These are phyloP conservation scores for Laterallus jamaicensis DNA, from an alignment of 2,113 vertebrate species.

Conservation along the genomic window DNA sequence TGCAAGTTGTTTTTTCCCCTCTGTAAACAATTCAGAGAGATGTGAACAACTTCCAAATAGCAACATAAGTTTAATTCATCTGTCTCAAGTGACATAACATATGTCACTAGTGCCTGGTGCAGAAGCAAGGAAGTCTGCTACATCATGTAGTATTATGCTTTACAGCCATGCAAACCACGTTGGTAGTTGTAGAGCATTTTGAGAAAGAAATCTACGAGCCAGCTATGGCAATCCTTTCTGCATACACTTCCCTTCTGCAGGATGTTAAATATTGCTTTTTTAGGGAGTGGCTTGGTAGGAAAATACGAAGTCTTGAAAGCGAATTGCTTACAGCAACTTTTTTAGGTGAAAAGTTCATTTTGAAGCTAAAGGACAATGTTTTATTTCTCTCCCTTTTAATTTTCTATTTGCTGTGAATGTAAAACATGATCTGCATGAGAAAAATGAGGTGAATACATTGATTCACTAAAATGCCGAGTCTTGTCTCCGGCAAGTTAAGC, in stretches of 20 bases:
- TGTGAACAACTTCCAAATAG: conserved; percentile 60
- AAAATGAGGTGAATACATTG: background rate
- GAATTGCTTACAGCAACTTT: background rate
- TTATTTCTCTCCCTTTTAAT: background rate
- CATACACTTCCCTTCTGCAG: background rate
- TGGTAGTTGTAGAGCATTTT: background rate
- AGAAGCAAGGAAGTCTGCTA: background rate
- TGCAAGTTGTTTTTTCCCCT: background rate
- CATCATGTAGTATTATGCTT: background rate
- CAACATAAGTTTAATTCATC: conserved; percentile 61
- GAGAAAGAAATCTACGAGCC: background rate
- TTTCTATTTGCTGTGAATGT: background rate
- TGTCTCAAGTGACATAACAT: conserved; percentile 62
- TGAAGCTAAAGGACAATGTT: background rate
- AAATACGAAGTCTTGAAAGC: background rate
- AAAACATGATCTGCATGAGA: background rate
- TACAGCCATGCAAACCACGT: background rate
- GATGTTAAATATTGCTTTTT: background rate
- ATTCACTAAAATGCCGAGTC: background rate
- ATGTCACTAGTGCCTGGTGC: conserved; percentile 31
- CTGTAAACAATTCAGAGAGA: conserved; percentile 57
- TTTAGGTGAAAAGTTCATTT: background rate
- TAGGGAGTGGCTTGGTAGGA: background rate
- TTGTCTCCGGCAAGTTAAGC: background rate
- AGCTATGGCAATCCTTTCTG: background rate